Conservation (phyloP, 2,113 vertebrate genomes). For the Hemiscyllium ocellatum region DNA sequence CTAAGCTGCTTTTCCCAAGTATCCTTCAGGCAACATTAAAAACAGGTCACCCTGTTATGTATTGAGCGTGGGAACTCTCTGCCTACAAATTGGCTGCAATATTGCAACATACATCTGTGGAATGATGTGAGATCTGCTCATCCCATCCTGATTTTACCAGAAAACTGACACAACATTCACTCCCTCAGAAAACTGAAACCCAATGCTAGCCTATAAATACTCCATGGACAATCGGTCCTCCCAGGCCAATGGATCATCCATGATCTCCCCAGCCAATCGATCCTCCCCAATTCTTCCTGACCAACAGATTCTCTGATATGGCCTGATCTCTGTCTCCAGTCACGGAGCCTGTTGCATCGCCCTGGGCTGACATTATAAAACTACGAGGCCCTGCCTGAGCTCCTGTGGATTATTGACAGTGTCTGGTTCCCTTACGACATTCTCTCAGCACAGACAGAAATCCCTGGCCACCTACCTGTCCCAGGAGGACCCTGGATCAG, state of each 20-base stretch:
- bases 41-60: not conserved
- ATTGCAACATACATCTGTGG: not conserved
- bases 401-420: not conserved
- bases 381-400: no score
- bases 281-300: no score
- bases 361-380: no score
- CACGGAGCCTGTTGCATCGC: no score
- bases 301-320: no score
- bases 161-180: not conserved
- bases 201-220: no score
- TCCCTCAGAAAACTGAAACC: not conserved
- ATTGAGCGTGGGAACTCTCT: not conserved
- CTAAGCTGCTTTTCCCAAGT: no score
- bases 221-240: not conserved
- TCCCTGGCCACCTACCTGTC: not conserved
- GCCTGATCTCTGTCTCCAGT: no score
- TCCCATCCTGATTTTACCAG: no score
- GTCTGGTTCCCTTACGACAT: not conserved
- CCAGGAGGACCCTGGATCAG: conserved; percentile 34
- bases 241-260: not conserved
- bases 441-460: not conserved
- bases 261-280: no score
- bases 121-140: not conserved
- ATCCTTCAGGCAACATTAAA: not conserved
- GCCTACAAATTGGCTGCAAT: not conserved